Base-by-base conservation (phyloP, 2,888 invertebrate genomes). In the Sipha maydis region DNA sequence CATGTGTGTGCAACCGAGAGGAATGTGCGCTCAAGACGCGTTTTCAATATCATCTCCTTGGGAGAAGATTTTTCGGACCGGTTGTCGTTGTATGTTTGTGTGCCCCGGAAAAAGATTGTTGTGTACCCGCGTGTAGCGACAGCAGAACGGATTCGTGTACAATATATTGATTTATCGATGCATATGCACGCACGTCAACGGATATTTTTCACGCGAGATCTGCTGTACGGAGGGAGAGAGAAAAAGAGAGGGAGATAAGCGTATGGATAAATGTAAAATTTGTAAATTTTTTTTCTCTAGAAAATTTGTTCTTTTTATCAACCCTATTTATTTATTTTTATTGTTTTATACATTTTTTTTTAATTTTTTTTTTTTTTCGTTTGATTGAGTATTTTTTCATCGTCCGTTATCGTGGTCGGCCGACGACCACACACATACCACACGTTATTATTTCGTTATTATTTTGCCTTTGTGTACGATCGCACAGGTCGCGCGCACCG, bases 1-100 rank as follows among this genome's bases (percentile, higher is more conserved):
- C 25, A 28, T 7, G 78, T 78, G 78, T 78, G 41, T 41, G 41
- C 11, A 5, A 19, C 21, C 28, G 34, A 69, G 69, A 71, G 85
- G 78, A 85, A 85, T 85, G 85, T 48, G 79, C 71, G 34, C 78
- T 41, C 25, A 34, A 85, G 78, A 78, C 61, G 67, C 61, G 67
- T 77, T 77, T 85, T 85, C 67, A 77, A 77, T 77, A 85, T 67
- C 71, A 61, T 83, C 41, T 71, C 71, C 41, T 56, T 34, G 28
- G 73, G 3, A 56, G 56, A 25, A 67, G 31, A 85, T 77, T 77
- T 77, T 77, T 77, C 31, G 56, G 85, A 85, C 85, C 85, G 85
- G 85, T 85, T 85, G 61, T 69, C 80, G 61, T 48, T 38, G 67
- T 28, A 28, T 78, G 11, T 9, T 61, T 2, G n/a, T 77, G 69